Evolutionary conservation across 2,888 invertebrate species (phyloP).

Genomic region (Idaea biselata): DNA sequence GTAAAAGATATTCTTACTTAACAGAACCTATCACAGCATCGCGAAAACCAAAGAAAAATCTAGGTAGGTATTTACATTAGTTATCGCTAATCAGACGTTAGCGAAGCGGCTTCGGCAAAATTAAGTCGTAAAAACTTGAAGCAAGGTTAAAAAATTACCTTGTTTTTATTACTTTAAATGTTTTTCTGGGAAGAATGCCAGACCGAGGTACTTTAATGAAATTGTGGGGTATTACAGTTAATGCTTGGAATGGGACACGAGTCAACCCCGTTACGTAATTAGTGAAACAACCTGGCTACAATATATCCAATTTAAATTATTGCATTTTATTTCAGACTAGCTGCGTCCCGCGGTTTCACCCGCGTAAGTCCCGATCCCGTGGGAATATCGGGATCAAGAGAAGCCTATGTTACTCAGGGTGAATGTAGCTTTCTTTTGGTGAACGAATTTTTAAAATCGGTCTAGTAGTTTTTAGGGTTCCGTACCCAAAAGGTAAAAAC

Average conservation of each 20-base stretch:
- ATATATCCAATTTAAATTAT: neutral
- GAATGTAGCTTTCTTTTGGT: too few relatives aligned
- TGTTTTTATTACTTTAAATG: neutral
- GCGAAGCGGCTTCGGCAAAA: neutral
- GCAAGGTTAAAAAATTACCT: neutral
- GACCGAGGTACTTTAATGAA: neutral
- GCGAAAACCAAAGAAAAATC: too few relatives aligned
- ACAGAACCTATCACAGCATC: too few relatives aligned
- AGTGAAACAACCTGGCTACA: neutral
- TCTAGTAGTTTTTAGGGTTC: too few relatives aligned
- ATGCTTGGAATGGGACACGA: neutral
- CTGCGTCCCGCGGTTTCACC: too few relatives aligned
- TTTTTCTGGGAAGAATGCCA: neutral
- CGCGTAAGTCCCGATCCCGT: too few relatives aligned
- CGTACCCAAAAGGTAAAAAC: too few relatives aligned
- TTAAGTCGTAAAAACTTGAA: neutral
- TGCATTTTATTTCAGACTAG: neutral
- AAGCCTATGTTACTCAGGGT: too few relatives aligned
- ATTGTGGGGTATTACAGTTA: neutral
- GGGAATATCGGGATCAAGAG: too few relatives aligned
- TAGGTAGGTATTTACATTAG: neutral
- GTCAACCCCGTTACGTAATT: neutral
- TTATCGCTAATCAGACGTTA: neutral
- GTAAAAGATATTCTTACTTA: too few relatives aligned
- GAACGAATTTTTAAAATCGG: too few relatives aligned